Evolutionary conservation across 1,140 invertebrate genomes (phyloP).

Genomic region (Cephus cinctus): DNA sequence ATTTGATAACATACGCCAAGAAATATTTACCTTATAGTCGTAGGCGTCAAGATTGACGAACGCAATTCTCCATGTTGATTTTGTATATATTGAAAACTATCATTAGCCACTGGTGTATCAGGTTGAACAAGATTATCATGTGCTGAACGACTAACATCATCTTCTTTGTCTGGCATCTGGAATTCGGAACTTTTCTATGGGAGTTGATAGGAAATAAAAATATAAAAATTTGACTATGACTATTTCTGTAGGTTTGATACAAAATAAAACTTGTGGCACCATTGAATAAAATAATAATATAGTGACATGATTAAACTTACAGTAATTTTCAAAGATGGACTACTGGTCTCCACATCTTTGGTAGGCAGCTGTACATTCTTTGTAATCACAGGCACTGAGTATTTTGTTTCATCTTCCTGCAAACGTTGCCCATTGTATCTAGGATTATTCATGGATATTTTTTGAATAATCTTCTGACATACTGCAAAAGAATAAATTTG

Average conservation of each 20-base stretch:
- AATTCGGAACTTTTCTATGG: conserved; percentile 1
- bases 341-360: conserved; percentile 44
- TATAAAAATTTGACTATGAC: background rate
- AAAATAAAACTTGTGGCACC: background rate
- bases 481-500: conserved; percentile 25
- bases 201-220: background rate
- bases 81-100: conserved; percentile 49
- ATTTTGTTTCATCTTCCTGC: conserved; percentile 43
- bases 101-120: conserved; percentile 37
- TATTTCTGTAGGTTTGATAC: background rate
- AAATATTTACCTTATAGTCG: conserved; percentile 46
- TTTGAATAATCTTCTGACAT: conserved; percentile 50
- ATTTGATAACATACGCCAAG: too few relatives aligned
- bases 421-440: conserved; percentile 43
- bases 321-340: conserved; percentile 39
- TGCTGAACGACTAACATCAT: conserved; percentile 42
- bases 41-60: conserved; percentile 47
- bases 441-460: conserved; percentile 36
- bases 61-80: conserved; percentile 47
- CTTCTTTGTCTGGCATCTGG: conserved; percentile 42
- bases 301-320: conserved; percentile 19
- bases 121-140: conserved; percentile 40
- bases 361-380: conserved; percentile 39
- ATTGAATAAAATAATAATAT: background rate
- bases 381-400: conserved; percentile 42